Percentiles rank a stretch among this genome's conserved stretches.
These are phyloP conservation scores for Nipponacmea schrenckii DNA, from an alignment of 2,888 invertebrate species.

Conservation along the genomic window DNA sequence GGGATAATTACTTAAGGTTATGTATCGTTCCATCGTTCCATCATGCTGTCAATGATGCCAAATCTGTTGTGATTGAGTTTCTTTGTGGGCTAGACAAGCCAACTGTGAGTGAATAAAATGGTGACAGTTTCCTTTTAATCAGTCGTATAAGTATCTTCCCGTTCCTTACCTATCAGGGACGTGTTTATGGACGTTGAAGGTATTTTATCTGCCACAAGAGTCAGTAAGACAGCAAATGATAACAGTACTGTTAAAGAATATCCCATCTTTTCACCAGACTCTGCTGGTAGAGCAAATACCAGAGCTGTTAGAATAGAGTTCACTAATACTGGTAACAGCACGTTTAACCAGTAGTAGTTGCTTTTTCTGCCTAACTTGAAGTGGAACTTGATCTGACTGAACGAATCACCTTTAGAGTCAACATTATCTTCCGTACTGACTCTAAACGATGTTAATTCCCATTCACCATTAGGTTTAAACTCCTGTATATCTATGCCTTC, in stretches of 20 bases:
- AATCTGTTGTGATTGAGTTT: no score
- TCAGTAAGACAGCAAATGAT: constrained; percentile 38
- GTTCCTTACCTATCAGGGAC: constrained; percentile 30
- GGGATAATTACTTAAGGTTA: no score
- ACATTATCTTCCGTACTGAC: not conserved
- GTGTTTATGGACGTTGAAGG: constrained; percentile 37
- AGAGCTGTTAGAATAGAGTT: constrained; percentile 34
- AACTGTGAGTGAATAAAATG: no score
- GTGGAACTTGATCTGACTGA: not conserved
- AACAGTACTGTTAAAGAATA: constrained; percentile 39
- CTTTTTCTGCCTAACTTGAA: constrained; percentile 26
- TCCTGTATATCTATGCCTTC: constrained; percentile 10
- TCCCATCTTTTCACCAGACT: constrained; percentile 38
- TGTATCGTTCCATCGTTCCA: no score
- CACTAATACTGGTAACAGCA: constrained; percentile 36
- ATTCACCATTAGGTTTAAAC: constrained; percentile 22
- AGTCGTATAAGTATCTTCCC: no score
- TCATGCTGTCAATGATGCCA: no score
- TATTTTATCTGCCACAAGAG: constrained; percentile 35
- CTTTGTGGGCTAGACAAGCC: no score
- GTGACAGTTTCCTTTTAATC: no score
- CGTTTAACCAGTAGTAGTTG: constrained; percentile 29
- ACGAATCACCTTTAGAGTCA: not conserved
- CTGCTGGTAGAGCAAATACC: constrained; percentile 35
- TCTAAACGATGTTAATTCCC: constrained; percentile 10